Evolutionary conservation across 2,797 vertebrate species (phyloP), one percentile per base, ranked within the genome.

Genomic region (Loris lydekkerianus): DNA sequence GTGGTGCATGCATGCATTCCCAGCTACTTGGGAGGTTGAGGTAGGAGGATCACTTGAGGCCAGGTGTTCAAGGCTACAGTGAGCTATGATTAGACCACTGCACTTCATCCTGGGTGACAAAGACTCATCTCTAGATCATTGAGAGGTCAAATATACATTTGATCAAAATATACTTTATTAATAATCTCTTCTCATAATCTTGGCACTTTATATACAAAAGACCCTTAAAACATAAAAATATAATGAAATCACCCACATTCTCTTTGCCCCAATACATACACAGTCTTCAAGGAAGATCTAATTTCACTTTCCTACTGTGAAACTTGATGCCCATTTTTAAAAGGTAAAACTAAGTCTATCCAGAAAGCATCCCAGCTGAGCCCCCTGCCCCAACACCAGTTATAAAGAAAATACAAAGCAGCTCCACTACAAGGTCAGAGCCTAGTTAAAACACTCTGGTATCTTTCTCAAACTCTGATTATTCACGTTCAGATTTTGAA

Each of bases 401-500:
- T 43, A 40, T 40, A 78, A 56, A 88, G 61, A 85, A 49, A 93
- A 61, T 3, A n/a, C 20, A 46, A 18, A 82, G 17, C 49, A 37
- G 76, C 70, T 60, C 27, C 2, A 21, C 0, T 18, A 7, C 14
- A n/a, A 37, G 46, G 37, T 40, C 34, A 29, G 31, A 25, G 81
- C 15, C n/a, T 7, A 17, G 14, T 13, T 43, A 72, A 70, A 65
- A 83, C 60, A 73, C 76, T 60, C 89, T 72, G 75, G 27, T 80
- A 14, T 67, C 81, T 20, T 92, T 83, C 84, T 78, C 70, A 90
- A 81, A 77, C 75, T 60, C 77, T 40, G 72, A 84, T 60, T 63
- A 84, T 94, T 87, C 18, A 92, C 85, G 56, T 65, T 84, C 29
- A 63, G 77, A 70, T 87, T 93, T 34, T 81, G 69, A 95, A 80